Conservation (phyloP, 2,888 invertebrate genomes). For the Callyntrura sp. region DNA sequence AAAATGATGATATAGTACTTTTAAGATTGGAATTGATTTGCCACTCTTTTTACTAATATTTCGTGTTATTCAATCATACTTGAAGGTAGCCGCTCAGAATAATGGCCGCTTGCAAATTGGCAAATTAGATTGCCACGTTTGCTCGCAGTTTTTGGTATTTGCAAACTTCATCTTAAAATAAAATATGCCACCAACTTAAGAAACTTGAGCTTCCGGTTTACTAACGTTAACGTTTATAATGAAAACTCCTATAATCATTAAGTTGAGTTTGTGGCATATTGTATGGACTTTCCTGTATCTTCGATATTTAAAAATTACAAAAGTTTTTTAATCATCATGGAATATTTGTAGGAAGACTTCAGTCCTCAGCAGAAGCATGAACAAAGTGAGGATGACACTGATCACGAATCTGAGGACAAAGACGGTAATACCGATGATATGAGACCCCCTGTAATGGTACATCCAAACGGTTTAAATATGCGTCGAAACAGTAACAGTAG, state of each 20-base stretch:
- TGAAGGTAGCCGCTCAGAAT: constrained; percentile 45
- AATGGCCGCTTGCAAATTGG: constrained; percentile 51
- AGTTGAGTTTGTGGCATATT: constrained; percentile 30
- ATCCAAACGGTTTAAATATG: neutral
- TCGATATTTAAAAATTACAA: neutral
- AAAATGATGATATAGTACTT: neutral
- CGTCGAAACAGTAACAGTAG: neutral
- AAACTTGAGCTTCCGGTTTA: constrained; percentile 8
- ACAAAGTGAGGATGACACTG: constrained; percentile 60
- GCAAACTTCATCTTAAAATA: constrained; percentile 4
- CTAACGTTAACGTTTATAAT: neutral
- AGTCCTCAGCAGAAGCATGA: neutral
- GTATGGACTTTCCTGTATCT: no score
- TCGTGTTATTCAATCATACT: constrained; percentile 12
- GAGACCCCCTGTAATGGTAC: neutral
- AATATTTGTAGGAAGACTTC: constrained; percentile 17
- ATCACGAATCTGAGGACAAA: constrained; percentile 45
- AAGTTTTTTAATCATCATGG: constrained; percentile 5
- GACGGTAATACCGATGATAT: neutral
- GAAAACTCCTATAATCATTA: neutral
- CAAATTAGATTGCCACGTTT: constrained; percentile 45
- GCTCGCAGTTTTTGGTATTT: constrained; percentile 48
- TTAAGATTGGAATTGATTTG: neutral
- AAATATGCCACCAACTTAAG: constrained; percentile 17
- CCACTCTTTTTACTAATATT: neutral